These are phyloP conservation scores for Condylura cristata DNA, from an alignment of 2,113 vertebrate species.

Conservation along the genomic window DNA sequence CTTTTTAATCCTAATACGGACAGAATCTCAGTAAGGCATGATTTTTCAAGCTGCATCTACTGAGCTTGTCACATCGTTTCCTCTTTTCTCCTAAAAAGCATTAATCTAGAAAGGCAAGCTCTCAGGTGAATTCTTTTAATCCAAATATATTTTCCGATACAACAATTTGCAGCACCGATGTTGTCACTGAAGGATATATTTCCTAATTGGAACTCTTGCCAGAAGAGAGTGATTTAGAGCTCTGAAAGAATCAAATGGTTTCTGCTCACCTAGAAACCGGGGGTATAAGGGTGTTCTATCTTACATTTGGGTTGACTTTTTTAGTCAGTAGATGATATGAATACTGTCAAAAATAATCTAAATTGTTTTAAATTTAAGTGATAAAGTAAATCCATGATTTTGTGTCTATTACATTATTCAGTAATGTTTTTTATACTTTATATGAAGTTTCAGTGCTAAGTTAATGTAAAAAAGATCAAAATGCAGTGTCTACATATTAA, in stretches of 20 bases:
- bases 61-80: conserved; percentile 23
- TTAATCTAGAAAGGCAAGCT: conserved; percentile 33
- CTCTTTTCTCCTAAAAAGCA: conserved; percentile 4
- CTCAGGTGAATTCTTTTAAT: background rate
- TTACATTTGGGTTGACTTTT: background rate
- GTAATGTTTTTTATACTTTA: background rate
- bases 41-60: background rate
- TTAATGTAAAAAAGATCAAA: conserved; percentile 1
- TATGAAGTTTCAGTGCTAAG: background rate
- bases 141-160: conserved; percentile 10
- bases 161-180: background rate
- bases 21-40: background rate
- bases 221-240: background rate
- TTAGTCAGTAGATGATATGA: background rate
- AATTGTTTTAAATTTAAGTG: background rate
- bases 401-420: background rate
- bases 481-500: background rate
- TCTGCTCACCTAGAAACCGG: background rate
- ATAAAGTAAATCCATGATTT: background rate
- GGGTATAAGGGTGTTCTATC: background rate
- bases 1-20: background rate
- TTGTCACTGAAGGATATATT: background rate
- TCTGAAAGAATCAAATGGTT: background rate
- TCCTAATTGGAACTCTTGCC: background rate
- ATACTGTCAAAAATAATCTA: background rate